Conservation (phyloP, 2,888 invertebrate genomes). For the Habroteleia sp. region DNA sequence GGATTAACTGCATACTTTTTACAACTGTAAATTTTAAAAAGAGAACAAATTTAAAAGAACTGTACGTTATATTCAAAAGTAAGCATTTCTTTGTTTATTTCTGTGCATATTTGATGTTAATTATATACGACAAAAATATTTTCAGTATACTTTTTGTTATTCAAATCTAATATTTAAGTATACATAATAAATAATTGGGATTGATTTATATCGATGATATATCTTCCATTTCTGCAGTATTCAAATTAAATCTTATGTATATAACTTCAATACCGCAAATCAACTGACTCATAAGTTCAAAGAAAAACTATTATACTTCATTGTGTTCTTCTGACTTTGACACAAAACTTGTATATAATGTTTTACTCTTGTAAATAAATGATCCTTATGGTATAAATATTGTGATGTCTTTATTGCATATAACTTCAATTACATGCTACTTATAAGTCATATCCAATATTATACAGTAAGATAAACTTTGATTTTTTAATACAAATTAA, state of each 20-base stretch:
- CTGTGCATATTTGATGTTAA: constrained; percentile 2
- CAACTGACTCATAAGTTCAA: constrained; percentile 23
- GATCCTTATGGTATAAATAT: constrained; percentile 73
- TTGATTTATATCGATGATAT: constrained; percentile 17
- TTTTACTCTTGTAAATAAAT: constrained; percentile 81
- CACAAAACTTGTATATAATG: constrained; percentile 79
- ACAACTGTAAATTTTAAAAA: constrained; percentile 58
- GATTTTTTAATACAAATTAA: too few species aligned
- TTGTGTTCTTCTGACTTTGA: constrained; percentile 58
- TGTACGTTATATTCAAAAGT: constrained; percentile 30
- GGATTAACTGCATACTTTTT: constrained; percentile 53
- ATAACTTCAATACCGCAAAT: constrained; percentile 30
- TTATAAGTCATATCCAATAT: too few species aligned
- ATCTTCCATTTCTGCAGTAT: constrained; percentile 18
- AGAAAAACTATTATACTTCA: constrained; percentile 39
- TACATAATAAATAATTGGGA: too few species aligned
- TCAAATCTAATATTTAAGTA: too few species aligned
- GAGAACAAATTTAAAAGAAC: constrained; percentile 26
- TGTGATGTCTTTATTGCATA: too few species aligned
- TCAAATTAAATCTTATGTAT: constrained; percentile 36
- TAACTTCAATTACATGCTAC: too few species aligned
- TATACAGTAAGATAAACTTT: too few species aligned
- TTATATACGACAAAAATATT: not conserved
- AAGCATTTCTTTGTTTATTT: constrained; percentile 6
- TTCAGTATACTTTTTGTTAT: not conserved